Conservation (phyloP, 2,797 vertebrate genomes). For the Cyprinella venusta region DNA sequence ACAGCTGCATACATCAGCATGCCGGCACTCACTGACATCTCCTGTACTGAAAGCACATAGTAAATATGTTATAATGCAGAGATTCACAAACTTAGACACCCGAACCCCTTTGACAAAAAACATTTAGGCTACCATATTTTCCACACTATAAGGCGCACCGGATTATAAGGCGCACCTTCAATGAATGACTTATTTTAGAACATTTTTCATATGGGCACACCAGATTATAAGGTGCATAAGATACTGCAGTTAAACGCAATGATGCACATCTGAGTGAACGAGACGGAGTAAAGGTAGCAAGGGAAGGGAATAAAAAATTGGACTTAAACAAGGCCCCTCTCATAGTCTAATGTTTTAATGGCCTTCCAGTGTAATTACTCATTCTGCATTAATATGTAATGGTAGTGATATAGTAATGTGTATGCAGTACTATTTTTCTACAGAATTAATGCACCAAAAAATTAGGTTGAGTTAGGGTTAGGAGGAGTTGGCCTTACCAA, state of each 20-base stretch:
- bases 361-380: background rate
- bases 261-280: too few relatives aligned
- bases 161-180: too few relatives aligned
- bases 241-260: too few relatives aligned
- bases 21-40: slow-evolving; percentile 36
- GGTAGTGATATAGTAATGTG: background rate
- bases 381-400: background rate
- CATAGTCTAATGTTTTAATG: background rate
- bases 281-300: too few relatives aligned
- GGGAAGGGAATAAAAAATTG: too few relatives aligned
- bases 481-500: slow-evolving; percentile 18
- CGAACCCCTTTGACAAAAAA: background rate
- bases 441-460: background rate
- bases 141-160: too few relatives aligned
- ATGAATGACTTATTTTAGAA: too few relatives aligned
- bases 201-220: too few relatives aligned
- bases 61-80: background rate
- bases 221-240: too few relatives aligned
- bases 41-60: slow-evolving; percentile 51
- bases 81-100: background rate
- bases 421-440: background rate
- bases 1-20: slow-evolving; percentile 58
- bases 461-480: background rate
- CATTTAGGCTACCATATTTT: too few relatives aligned
- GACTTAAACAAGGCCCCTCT: background rate